Evolutionary conservation across 2,797 vertebrate species (phyloP).

Genomic region (Telmatherina bonti): DNA sequence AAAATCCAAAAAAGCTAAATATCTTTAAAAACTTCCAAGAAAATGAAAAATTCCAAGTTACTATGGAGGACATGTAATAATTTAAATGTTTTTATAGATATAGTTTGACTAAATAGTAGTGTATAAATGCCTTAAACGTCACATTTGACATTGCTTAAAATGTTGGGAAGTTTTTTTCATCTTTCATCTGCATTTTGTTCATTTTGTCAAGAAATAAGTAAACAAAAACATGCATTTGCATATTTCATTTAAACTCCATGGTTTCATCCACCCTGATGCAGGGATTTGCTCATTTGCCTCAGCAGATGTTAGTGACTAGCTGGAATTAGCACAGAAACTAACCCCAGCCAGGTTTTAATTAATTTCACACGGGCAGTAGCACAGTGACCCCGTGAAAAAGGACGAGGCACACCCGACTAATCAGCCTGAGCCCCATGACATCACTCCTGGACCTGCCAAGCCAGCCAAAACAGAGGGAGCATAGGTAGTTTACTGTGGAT

Average conservation of each 20-base stretch:
- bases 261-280: constrained; percentile 17
- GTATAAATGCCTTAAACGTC: background rate
- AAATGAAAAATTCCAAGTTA: too few species aligned
- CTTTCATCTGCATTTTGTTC: background rate
- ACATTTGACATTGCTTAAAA: background rate
- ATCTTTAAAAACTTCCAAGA: background rate
- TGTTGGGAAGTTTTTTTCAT: background rate
- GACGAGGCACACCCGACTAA: constrained; percentile 77
- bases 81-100: too few species aligned
- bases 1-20: background rate
- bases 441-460: constrained; percentile 75
- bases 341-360: constrained; percentile 82
- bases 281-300: constrained; percentile 21
- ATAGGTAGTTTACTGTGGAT: constrained; percentile 77
- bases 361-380: constrained; percentile 80
- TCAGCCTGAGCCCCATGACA: constrained; percentile 80
- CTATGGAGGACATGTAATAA: too few species aligned
- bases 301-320: constrained; percentile 62
- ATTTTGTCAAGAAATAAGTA: background rate
- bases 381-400: constrained; percentile 78
- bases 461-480: constrained; percentile 64
- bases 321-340: constrained; percentile 67
- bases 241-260: constrained; percentile 3
- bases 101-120: background rate
- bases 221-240: background rate